phyloP scores from a whole-genome alignment of 2,113 vertebrate genomes.

The Oreochromis niloticus region DNA sequence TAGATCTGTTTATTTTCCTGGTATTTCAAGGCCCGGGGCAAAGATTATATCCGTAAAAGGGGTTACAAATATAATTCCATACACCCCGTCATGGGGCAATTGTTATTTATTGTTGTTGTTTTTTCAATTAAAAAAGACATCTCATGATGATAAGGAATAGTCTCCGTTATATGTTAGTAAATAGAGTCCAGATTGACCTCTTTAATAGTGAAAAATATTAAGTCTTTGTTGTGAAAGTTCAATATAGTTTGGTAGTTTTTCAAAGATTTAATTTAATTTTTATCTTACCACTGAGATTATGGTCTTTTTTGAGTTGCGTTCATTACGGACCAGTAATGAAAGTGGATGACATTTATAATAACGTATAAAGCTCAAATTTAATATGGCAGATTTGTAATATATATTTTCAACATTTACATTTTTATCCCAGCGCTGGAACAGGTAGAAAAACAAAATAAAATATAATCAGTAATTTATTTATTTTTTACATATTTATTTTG shows the following conservation, averaged over 20 bases:
- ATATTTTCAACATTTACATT: background rate
- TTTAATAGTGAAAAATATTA: background rate
- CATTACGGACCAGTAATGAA: background rate
- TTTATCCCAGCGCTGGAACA: too few relatives aligned
- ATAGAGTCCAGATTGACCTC: background rate
- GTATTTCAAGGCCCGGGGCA: background rate
- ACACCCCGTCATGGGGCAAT: background rate
- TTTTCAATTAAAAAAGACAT: background rate
- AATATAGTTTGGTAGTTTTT: background rate
- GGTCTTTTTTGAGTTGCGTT: background rate
- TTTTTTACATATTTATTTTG: too few relatives aligned
- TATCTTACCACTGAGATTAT: background rate
- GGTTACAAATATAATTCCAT: background rate
- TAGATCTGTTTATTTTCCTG: background rate
- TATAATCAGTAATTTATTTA: too few relatives aligned
- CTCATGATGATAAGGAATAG: background rate
- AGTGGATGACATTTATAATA: background rate
- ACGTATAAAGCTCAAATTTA: background rate
- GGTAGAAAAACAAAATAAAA: too few relatives aligned
- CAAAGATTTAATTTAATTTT: background rate
- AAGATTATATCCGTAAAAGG: background rate
- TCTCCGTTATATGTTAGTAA: background rate
- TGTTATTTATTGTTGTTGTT: background rate
- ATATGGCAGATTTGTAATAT: background rate
- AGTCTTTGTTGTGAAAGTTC: background rate